These are phyloP conservation scores for Sinotaia quadrata DNA, from an alignment of 2,888 invertebrate species.

Conservation along the genomic window DNA sequence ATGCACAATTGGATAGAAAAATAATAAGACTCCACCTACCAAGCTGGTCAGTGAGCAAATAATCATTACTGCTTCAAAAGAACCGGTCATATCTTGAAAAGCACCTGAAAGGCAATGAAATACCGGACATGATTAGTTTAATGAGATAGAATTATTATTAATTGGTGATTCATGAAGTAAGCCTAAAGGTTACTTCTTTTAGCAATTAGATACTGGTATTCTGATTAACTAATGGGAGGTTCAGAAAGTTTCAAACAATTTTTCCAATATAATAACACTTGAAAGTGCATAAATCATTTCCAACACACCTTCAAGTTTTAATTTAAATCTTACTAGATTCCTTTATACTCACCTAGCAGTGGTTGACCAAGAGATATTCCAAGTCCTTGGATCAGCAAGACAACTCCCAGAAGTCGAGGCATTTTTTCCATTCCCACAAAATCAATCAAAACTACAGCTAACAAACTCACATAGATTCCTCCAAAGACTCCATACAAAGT, in stretches of 20 bases:
- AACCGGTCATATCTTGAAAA: conserved; percentile 40
- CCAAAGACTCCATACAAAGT: conserved; percentile 61
- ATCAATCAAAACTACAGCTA: conserved; percentile 57
- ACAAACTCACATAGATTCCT: conserved; percentile 55
- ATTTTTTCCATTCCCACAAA: conserved; percentile 54
- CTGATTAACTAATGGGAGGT: too few relatives aligned
- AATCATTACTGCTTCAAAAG: conserved; percentile 45
- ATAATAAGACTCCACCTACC: conserved; percentile 41
- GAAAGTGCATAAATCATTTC: too few relatives aligned
- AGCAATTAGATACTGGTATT: too few relatives aligned
- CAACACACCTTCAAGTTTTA: too few relatives aligned
- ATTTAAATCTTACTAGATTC: not conserved
- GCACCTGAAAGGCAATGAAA: conserved; percentile 51
- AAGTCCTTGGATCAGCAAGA: conserved; percentile 59
- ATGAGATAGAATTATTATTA: too few relatives aligned
- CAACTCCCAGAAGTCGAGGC: conserved; percentile 55
- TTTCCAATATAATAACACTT: too few relatives aligned
- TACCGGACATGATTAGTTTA: too few relatives aligned
- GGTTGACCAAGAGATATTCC: conserved; percentile 59
- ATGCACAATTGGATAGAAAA: conserved; percentile 47
- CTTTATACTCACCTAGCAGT: conserved; percentile 47
- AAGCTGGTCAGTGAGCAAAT: conserved; percentile 41
- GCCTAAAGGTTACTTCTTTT: too few relatives aligned
- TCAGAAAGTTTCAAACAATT: too few relatives aligned
- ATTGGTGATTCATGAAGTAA: too few relatives aligned